Base-by-base conservation (phyloP, 2,888 invertebrate species). In the Mythimna lalbum region DNA sequence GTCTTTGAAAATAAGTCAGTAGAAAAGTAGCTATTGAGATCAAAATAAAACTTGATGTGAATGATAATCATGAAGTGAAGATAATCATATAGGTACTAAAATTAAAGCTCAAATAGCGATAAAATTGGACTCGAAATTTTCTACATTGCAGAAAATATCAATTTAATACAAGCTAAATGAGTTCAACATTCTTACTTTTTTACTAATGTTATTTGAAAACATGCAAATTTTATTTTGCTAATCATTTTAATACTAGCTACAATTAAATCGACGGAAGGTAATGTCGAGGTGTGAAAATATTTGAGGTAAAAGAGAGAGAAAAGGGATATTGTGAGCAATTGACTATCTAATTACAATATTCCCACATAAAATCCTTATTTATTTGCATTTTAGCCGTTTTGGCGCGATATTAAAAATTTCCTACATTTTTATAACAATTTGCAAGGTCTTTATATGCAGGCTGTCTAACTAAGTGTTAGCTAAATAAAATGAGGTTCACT, bases 401-500 rank as follows among this genome's bases (percentile, higher is more conserved):
- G 56, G 67, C 56, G 43, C 23, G 5, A 49, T 33, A 57, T 62
- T 55, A 49, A 63, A 66, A 31, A 10, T 36, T 53, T 61, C 69
- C 57, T 68, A 63, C 19, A 27, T 67, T 57, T 69, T 71, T 55
- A 57, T 65, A 65, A 66, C 60, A 49, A 63, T 61, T 66, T 62
- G 53, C 21, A 63, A 52, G 68, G 60, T 64, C 56, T 69, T 70
- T 63, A 19, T 59, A 31, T 66, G 56, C 21, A 27, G 66, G 67
- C 31, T 73, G 56, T 64, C 55, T 75, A 67, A 82, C 52, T 63
- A 77, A 80, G 84, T 81, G 78, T 73, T 80, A 69, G 70, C 88
- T 90, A 88, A 84, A 79, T 76, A 93, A 93, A 93, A 94, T 94
- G 92, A 93, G 94, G 93, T 94, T 92, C 86, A 80, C 75, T 82